Evolutionary conservation across 2,797 vertebrate species (phyloP), one percentile per base, ranked within the genome.

Genomic region (Oreochromis grahami): DNA sequence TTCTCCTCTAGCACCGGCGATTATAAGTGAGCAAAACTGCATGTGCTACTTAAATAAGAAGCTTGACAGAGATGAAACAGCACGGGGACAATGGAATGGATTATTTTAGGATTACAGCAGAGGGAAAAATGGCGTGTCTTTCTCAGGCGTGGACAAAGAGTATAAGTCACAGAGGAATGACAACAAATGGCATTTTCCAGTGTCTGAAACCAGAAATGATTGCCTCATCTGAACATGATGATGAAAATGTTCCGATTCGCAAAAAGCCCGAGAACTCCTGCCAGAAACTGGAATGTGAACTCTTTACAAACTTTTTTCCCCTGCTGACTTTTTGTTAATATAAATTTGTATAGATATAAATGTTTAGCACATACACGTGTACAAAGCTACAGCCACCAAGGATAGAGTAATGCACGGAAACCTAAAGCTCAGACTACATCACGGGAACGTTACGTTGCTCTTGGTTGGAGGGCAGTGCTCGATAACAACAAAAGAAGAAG

Each of bases 11-110:
- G 89, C 85, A 91, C 86, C 81, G 85, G 85, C 96, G 95, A 95
- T 96, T 95, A 96, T 94, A 96, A 96, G 95, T 95, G 95, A 94
- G 94, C 78, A 94, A 21, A 91, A 96, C 95, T 92, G 96, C 82
- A 92, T 96, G 94, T 96, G 96, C 96, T 95, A 95, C 95, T 92
- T 96, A 95, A 96, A 95, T 96, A 83, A 93, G 94, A 94, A 95
- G 95, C 95, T 97, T 95, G 95, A 96, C 94, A 95, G 94, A 96
- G 96, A 97, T 97, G 97, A 97, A 97, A 96, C 94, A 95, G 85
- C 81, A 85, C 11, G 6, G 95, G 94, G 91, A 94, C 95, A 96
- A 97, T 90, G 77, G 86, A 52, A 78, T 90, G 90, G 90, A 92
- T 94, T 94, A 94, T 90, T 94, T 90, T 81, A 86, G 92, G 90